Evolutionary conservation across 2,888 invertebrate species (phyloP).

Genomic region (Drosophila diplacantha): DNA sequence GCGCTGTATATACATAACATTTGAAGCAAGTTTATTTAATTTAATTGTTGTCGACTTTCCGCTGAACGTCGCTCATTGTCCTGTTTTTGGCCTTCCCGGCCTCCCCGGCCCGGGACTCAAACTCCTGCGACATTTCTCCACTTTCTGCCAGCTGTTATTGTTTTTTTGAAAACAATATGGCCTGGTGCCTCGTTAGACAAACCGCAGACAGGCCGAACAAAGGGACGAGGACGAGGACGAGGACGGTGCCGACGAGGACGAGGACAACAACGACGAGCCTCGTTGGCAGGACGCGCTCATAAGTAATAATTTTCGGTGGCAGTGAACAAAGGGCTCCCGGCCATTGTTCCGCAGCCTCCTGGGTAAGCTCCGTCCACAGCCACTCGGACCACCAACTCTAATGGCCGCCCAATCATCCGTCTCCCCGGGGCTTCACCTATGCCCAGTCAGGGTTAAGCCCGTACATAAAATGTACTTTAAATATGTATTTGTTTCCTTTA

Average conservation of each 20-base stretch:
- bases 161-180: constrained; percentile 55
- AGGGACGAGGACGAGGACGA: constrained; percentile 12
- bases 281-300: constrained; percentile 46
- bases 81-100: constrained; percentile 1
- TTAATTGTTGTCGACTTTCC: constrained; percentile 57
- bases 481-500: no score
- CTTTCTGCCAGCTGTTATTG: constrained; percentile 25
- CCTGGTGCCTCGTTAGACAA: constrained; percentile 57
- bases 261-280: constrained; percentile 3
- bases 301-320: constrained; percentile 58
- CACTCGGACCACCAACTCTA: constrained; percentile 46
- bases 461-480: not conserved
- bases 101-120: constrained; percentile 4
- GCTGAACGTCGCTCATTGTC: constrained; percentile 22
- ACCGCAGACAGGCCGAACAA: constrained; percentile 53
- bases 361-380: constrained; percentile 18
- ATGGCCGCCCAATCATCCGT: constrained; percentile 41
- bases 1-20: constrained; percentile 64
- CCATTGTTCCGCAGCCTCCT: constrained; percentile 19
- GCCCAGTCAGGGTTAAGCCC: not conserved
- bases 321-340: constrained; percentile 14
- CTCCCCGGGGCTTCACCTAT: constrained; percentile 22
- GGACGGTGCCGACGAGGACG: not conserved
- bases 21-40: constrained; percentile 60
- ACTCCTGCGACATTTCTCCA: constrained; percentile 12